Base-by-base conservation (phyloP, 2,113 vertebrate genomes). In the Thalassarche chlororhynchos region DNA sequence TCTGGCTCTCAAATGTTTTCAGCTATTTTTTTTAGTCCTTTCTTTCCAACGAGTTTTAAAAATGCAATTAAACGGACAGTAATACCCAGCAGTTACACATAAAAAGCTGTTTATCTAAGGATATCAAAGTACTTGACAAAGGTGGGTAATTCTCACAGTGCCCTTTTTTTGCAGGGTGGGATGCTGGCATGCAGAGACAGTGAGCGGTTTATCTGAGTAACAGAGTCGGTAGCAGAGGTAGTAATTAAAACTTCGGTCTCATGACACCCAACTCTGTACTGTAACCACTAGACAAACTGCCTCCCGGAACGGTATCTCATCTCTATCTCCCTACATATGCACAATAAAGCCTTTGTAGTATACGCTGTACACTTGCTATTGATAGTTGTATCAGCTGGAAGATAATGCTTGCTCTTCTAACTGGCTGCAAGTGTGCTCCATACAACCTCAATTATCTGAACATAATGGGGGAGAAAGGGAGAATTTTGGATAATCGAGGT, bases 381-480 rank as follows among this genome's bases (percentile, higher is more conserved):
- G 97, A 98, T 96, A 97, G 94, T 96, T 97, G 95, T 97, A 98
- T 97, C 96, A 97, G 96, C 87, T 92, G 94, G 93, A 97, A 97
- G 97, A 97, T 97, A 97, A 97, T 93, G 96, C 96, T 95, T 70
- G 29, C 96, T 96, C 86, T 79, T 87, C 93, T 93, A 72, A 87
- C 93, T 84, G 92, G 85, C 95, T 96, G 97, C 15, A 38, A 89
- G 92, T 84, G 95, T 76, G 96, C 90, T 93, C 87, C 49, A 5
- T 74, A 77, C 88, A 96, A 52, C 92, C 87, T 93, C 96, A 94
- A 94, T 97, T 97, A 97, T 89, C 94, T 89, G 77, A 93, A 42
- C 87, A 80, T 60, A 97, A 96, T 90, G 77, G 71, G 70, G 70
- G 78, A 90, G 88, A 81, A 54, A 38, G 71, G 94, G 84, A 90